Evolutionary conservation across 2,888 invertebrate genomes (phyloP).

Genomic region (Eilema depressum): DNA sequence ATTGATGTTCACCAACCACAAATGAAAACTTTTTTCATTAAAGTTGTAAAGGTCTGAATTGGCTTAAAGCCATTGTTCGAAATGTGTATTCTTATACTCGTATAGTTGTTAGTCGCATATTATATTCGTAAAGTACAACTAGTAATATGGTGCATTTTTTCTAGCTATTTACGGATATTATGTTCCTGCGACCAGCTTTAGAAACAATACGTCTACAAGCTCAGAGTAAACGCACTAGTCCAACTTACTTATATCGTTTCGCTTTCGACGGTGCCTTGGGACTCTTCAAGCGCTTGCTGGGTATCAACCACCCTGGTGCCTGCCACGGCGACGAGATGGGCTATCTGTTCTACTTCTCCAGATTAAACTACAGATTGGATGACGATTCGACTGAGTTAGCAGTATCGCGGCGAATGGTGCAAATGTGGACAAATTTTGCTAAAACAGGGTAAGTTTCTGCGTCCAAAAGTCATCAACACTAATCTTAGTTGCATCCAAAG

Average conservation of each 20-base stretch:
- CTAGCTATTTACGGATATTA: conserved; percentile 88
- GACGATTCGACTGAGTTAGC: conserved; percentile 86
- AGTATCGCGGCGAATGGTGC: conserved; percentile 87
- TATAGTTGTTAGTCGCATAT: not conserved
- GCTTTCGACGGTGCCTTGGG: conserved; percentile 88
- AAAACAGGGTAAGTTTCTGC: conserved; percentile 86
- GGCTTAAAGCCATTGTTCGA: too few relatives aligned
- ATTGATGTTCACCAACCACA: too few relatives aligned
- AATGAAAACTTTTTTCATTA: too few relatives aligned
- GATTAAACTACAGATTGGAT: conserved; percentile 87
- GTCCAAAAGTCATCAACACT: not conserved
- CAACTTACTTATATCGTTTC: conserved; percentile 88
- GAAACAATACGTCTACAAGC: conserved; percentile 82
- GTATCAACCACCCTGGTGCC: conserved; percentile 87
- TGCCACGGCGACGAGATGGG: conserved; percentile 90
- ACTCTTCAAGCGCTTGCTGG: conserved; percentile 88
- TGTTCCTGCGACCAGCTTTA: conserved; percentile 87
- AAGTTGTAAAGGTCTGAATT: too few relatives aligned
- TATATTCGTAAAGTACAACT: not conserved
- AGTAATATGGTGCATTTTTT: conserved; percentile 13
- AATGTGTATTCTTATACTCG: too few relatives aligned
- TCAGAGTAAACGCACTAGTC: conserved; percentile 76
- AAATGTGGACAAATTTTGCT: conserved; percentile 89
- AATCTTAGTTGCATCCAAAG: not conserved
- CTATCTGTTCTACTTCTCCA: conserved; percentile 88